Evolutionary conservation across 2,113 vertebrate genomes (phyloP).

Genomic region (Microcebus jonahi): DNA sequence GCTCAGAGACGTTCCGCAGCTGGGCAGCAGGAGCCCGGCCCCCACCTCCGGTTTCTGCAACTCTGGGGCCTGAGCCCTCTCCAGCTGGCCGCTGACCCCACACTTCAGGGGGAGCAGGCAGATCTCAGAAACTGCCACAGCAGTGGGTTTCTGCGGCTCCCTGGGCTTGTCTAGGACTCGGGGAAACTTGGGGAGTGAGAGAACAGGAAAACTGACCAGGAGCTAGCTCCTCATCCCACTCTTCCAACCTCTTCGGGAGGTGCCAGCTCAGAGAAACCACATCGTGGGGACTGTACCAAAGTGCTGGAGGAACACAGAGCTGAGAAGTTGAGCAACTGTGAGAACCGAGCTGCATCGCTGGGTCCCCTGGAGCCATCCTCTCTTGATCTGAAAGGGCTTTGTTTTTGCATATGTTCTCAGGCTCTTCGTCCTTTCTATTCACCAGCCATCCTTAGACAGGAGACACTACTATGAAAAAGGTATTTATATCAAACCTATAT

Average conservation of each 20-base stretch:
- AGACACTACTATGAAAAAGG: not conserved
- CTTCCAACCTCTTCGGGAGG: no score
- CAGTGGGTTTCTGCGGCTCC: not conserved
- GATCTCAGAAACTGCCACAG: not conserved
- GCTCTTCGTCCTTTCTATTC: not conserved
- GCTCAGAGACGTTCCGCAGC: no score
- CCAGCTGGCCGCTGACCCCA: accelerated
- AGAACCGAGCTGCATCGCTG: accelerated
- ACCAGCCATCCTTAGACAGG: not conserved
- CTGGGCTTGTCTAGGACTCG: not conserved
- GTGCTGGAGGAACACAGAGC: not conserved
- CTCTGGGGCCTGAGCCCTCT: not conserved
- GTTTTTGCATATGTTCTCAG: accelerated
- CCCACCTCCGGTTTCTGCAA: not conserved
- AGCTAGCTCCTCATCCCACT: no score
- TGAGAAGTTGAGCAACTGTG: not conserved
- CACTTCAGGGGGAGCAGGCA: accelerated
- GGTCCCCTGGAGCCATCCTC: no score
- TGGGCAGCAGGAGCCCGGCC: accelerated
- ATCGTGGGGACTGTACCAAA: no score
- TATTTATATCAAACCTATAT: not conserved
- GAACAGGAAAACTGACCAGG: not conserved
- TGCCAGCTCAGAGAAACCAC: not conserved
- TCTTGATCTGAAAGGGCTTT: not conserved
- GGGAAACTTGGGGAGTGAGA: not conserved